Evolutionary conservation across 1,140 invertebrate species (phyloP), one percentile per base, ranked within the genome.

Genomic region (Tribolium madens): DNA sequence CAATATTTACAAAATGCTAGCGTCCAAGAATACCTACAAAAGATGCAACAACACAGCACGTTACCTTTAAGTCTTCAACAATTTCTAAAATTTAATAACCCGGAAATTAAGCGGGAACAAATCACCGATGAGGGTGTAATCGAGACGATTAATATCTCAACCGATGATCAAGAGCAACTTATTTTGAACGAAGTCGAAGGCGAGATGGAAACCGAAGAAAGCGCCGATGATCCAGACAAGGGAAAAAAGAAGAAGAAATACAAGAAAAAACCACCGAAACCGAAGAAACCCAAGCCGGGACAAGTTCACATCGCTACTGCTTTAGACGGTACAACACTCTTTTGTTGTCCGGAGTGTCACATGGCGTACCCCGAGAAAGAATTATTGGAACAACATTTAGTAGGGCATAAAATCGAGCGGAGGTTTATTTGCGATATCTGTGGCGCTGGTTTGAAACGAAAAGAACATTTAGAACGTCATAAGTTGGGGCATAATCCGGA

Each of bases 401-500:
- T 91, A 4, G 91, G 91, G 5, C 93, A 94, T 82, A 93, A 94
- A 84, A 93, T 94, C 48, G 93, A 94, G 82, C 87, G 93, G 81
- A 87, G 93, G 75, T 90, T 90, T 71, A 89, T 86, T 50, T 90
- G 89, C 77, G 89, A 90, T 78, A 89, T 90, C 17, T 90, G 89
- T 79, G 89, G 89, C n/a, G 88, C 87, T 75, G 93, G 92, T 1
- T 83, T 95, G 21, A 95, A 95, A 81, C 89, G 93, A 4, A 94
- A 94, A 83, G 93, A 95, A 83, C 93, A 95, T 85, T 84, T 95
- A 33, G 93, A 94, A 83, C 86, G 93, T 64, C 93, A 95, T 83
- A 94, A 94, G 83, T 85, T 93, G 21, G 93, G 92, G 1, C 93
- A 94, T 84, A 94, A 93, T 86, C 92, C 93, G 0, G 93, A 94